A percentile compares a stretch with the other conserved stretches of the same genome.
phyloP scores from a whole-genome alignment of 1,140 invertebrate species.

The Diuraphis noxia region DNA sequence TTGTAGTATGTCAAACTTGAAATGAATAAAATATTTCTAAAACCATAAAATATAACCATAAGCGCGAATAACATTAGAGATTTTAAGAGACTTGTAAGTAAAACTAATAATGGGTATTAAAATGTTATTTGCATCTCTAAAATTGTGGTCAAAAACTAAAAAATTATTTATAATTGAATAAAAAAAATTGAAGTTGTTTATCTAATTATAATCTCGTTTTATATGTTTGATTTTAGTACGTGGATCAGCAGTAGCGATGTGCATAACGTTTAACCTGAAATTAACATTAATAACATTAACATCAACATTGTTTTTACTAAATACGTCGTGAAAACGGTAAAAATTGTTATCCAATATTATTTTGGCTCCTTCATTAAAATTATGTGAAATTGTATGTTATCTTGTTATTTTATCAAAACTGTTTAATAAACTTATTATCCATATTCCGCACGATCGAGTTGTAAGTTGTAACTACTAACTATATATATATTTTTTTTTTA shows the following conservation, averaged over 20 bases:
- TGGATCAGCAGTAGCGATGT: conserved; percentile 3
- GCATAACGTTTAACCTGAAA: neutral
- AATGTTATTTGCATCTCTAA: neutral
- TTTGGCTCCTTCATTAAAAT: conserved; percentile 1
- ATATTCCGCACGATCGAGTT: too few species aligned
- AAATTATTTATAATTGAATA: neutral
- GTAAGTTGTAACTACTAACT: conserved; percentile 34
- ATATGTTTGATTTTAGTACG: conserved; percentile 13
- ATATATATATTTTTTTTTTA: neutral
- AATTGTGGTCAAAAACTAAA: neutral
- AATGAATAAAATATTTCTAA: neutral
- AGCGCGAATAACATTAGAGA: too few species aligned
- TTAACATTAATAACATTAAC: conserved; percentile 14
- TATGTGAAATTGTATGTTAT: neutral
- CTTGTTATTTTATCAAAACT: conserved; percentile 19
- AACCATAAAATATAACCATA: too few species aligned
- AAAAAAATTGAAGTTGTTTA: neutral
- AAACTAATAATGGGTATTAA: neutral
- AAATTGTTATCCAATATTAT: conserved; percentile 16
- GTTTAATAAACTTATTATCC: neutral
- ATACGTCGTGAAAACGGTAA: conserved; percentile 24
- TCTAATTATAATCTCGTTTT: neutral
- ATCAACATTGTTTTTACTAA: neutral
- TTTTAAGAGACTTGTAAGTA: too few species aligned
- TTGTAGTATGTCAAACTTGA: neutral